Conservation (phyloP, 2,113 vertebrate species). For the Ageneiosus marmoratus region DNA sequence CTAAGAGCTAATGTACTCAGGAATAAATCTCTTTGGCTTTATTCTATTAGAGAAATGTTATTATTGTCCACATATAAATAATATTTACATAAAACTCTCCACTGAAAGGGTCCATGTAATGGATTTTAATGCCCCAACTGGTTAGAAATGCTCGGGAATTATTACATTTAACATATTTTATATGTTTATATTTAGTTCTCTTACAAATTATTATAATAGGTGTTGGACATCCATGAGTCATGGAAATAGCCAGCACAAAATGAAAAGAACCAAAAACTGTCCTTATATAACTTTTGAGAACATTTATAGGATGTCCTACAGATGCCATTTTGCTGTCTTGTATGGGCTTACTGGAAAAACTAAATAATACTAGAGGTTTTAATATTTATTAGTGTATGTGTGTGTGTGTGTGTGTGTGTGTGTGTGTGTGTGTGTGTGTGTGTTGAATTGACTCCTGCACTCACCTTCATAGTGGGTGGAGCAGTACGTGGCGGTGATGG, state of each 20-base stretch:
- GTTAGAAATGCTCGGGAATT: not conserved
- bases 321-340: not conserved
- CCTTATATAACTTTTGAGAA: not conserved
- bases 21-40: not conserved
- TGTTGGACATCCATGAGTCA: not conserved
- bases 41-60: not conserved
- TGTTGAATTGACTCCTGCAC: conserved; percentile 34
- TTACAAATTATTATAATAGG: not conserved
- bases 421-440: conserved; percentile 22
- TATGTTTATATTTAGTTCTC: too few relatives aligned
- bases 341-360: not conserved
- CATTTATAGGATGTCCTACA: not conserved
- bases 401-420: conserved; percentile 1
- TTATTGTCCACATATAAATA: not conserved
- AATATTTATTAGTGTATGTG: not conserved
- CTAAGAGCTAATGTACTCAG: not conserved
- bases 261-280: not conserved
- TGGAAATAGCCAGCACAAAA: not conserved
- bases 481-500: conserved; percentile 90
- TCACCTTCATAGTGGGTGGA: conserved; percentile 92
- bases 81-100: too few relatives aligned
- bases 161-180: too few relatives aligned
- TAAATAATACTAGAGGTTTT: not conserved
- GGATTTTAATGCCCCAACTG: too few relatives aligned
- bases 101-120: too few relatives aligned